Conservation (phyloP, 1,140 invertebrate species). For the Drosophila rhopaloa region DNA sequence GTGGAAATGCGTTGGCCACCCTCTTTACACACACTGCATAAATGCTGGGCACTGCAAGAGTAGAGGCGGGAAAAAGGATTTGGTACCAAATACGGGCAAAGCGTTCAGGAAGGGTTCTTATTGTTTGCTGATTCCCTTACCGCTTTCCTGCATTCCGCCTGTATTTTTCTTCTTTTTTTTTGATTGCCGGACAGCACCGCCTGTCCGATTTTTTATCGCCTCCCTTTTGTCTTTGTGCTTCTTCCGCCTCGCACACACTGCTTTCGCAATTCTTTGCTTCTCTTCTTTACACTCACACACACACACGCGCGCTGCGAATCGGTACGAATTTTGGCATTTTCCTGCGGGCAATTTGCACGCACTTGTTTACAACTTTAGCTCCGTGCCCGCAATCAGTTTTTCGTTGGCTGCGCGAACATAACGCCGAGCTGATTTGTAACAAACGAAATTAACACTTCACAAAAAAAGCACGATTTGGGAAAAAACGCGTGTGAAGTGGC, state of each 20-base stretch:
- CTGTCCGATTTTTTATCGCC: slow-evolving; percentile 44
- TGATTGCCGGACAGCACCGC: slow-evolving; percentile 27
- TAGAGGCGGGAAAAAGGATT: slow-evolving; percentile 38
- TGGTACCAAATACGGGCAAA: slow-evolving; percentile 39
- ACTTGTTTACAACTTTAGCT: slow-evolving; percentile 3
- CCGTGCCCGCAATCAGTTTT: background rate
- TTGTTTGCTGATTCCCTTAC: slow-evolving; percentile 12
- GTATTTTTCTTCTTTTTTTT: background rate
- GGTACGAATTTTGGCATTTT: slow-evolving; percentile 26
- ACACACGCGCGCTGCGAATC: slow-evolving; percentile 33
- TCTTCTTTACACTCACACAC: slow-evolving; percentile 35
- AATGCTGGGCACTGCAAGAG: slow-evolving; percentile 8
- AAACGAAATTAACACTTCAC: slow-evolving; percentile 52
- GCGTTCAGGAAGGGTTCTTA: slow-evolving; percentile 7
- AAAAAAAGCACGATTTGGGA: slow-evolving; percentile 74
- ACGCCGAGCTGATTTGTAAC: slow-evolving; percentile 8
- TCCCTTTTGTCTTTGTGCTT: slow-evolving; percentile 41
- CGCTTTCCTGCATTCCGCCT: slow-evolving; percentile 17
- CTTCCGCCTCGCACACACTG: slow-evolving; percentile 38
- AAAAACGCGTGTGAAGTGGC: slow-evolving; percentile 67
- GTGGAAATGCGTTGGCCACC: background rate
- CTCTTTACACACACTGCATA: background rate
- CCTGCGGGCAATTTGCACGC: slow-evolving; percentile 1
- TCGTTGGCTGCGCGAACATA: slow-evolving; percentile 11
- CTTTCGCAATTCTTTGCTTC: slow-evolving; percentile 62